Conservation (phyloP, 2,113 vertebrate species). For the Nestor notabilis region DNA sequence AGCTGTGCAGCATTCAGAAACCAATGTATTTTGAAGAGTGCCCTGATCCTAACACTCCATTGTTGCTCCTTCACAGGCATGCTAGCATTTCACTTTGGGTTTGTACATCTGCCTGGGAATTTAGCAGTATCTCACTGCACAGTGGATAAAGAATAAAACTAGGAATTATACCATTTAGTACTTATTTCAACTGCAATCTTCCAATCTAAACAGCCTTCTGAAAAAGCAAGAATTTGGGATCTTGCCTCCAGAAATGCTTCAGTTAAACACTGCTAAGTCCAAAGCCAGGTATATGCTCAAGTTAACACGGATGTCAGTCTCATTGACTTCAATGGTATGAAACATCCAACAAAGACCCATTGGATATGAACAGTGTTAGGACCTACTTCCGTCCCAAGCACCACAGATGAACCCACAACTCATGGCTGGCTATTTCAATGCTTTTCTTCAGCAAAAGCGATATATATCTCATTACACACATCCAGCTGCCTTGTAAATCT, state of each 20-base stretch:
- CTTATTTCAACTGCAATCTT: background rate
- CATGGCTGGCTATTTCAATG: background rate
- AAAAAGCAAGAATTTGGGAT: background rate
- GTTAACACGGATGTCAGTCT: background rate
- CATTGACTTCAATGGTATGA: background rate
- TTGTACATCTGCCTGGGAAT: slow-evolving; percentile 34
- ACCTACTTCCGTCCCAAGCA: background rate
- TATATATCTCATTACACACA: background rate
- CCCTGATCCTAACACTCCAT: slow-evolving; percentile 40
- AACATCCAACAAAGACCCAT: background rate
- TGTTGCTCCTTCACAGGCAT: background rate
- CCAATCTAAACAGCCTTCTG: background rate
- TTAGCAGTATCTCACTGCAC: background rate
- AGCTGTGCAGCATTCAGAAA: slow-evolving; percentile 31
- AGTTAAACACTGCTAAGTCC: background rate
- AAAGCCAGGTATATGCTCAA: background rate
- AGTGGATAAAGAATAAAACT: background rate
- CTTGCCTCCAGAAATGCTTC: background rate
- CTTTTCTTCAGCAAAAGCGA: background rate
- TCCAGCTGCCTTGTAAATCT: background rate
- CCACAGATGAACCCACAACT: background rate
- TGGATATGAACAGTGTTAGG: background rate
- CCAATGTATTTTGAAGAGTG: slow-evolving; percentile 33
- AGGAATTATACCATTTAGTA: background rate
- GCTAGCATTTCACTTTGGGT: background rate